Conservation (phyloP, 2,888 invertebrate species). For the Ametastegia equiseti region DNA sequence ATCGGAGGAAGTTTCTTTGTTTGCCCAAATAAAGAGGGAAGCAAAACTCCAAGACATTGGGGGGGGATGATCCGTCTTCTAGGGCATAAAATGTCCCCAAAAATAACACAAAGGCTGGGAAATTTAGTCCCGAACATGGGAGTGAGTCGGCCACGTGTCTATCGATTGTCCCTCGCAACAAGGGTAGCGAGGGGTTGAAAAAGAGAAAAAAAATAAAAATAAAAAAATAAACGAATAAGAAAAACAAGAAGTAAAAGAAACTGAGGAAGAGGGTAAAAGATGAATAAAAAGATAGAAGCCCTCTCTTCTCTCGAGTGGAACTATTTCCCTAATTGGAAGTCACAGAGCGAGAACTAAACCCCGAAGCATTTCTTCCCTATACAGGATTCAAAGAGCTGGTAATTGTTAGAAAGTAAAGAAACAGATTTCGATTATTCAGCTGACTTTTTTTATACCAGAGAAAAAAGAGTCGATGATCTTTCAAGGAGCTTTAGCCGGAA, state of each 20-base stretch:
- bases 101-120: conserved; percentile 14
- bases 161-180: neutral
- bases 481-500: too few species aligned
- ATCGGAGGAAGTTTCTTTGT: neutral
- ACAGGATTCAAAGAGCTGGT: neutral
- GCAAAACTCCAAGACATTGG: neutral
- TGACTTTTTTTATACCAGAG: too few species aligned
- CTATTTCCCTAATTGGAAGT: conserved; percentile 40
- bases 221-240: too few species aligned
- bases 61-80: neutral
- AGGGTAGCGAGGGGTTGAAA: neutral
- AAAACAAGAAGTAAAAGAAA: too few species aligned
- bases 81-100: neutral
- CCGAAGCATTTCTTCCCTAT: neutral
- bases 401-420: neutral
- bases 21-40: neutral
- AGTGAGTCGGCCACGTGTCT: neutral
- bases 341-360: neutral
- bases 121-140: neutral
- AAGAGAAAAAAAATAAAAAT: neutral
- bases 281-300: neutral
- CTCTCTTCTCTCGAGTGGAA: neutral
- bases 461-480: neutral
- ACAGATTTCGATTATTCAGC: too few species aligned
- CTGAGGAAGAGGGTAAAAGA: neutral